Percentiles rank a stretch among this genome's conserved stretches.
These are phyloP conservation scores for Drosophila parthenogenetica DNA, from an alignment of 2,888 invertebrate genomes.

Conservation along the genomic window DNA sequence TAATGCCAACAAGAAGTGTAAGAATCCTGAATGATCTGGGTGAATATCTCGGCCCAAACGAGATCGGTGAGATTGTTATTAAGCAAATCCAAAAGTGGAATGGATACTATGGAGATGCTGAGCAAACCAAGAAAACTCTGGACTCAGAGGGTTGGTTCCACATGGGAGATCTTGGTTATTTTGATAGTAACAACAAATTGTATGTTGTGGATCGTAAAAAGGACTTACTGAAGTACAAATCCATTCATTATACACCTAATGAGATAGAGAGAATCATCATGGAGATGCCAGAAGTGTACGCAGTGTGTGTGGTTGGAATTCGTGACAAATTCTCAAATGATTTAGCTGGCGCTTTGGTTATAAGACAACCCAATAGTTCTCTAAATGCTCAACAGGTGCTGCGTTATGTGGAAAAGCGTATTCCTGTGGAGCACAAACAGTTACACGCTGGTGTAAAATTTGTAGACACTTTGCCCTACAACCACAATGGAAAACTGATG, in stretches of 20 bases:
- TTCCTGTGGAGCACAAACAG: conserved; percentile 56
- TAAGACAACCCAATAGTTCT: conserved; percentile 22
- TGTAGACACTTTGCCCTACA: conserved; percentile 64
- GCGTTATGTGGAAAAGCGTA: conserved; percentile 40
- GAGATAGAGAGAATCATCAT: conserved; percentile 72
- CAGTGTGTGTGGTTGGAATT: conserved; percentile 74
- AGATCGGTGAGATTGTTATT: conserved; percentile 72
- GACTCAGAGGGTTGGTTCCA: conserved; percentile 74
- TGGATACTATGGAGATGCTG: conserved; percentile 74
- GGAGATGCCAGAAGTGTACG: conserved; percentile 63
- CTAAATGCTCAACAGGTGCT: conserved; percentile 46
- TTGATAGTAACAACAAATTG: conserved; percentile 70
- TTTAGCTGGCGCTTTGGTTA: conserved; percentile 74
- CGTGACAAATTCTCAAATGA: conserved; percentile 55
- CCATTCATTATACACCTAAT: conserved; percentile 63
- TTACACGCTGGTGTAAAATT: conserved; percentile 73
- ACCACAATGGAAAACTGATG: conserved; percentile 62
- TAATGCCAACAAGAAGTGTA: conserved; percentile 40
- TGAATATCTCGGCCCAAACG: conserved; percentile 47
- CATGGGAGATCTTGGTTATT: conserved; percentile 80
- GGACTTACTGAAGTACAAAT: conserved; percentile 72
- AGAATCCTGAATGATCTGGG: conserved; percentile 69
- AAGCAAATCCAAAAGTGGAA: conserved; percentile 54
- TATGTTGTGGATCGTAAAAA: conserved; percentile 76
- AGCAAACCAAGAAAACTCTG: conserved; percentile 48